Percentiles rank a stretch among this genome's conserved stretches.
These are phyloP conservation scores for Myotis planiceps DNA, from an alignment of 2,797 vertebrate genomes.

Conservation along the genomic window DNA sequence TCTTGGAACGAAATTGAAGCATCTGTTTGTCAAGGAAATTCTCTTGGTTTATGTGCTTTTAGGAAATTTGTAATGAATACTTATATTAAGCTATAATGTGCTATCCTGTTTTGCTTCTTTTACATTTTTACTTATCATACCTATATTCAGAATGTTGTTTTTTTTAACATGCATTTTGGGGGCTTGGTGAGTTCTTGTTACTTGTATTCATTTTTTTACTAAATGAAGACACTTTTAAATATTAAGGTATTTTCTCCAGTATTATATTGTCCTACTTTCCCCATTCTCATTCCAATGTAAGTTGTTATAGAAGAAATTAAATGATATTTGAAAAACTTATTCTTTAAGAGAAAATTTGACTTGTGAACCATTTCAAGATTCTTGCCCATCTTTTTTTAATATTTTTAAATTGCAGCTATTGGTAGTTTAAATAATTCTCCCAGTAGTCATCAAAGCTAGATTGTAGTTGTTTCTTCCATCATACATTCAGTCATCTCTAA, in stretches of 20 bases:
- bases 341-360: conserved; percentile 30
- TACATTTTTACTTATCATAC: conserved; percentile 9
- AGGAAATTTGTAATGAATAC: conserved; percentile 18
- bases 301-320: conserved; percentile 42
- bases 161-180: background rate
- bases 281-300: conserved; percentile 12
- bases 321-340: conserved; percentile 29
- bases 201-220: background rate
- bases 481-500: background rate
- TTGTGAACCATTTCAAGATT: conserved; percentile 16
- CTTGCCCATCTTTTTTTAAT: conserved; percentile 16
- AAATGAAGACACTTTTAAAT: conserved; percentile 12
- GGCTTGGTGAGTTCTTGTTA: background rate
- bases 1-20: background rate
- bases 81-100: background rate
- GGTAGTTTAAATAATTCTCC: conserved; percentile 18
- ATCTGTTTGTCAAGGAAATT: conserved; percentile 40
- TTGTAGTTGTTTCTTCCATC: background rate
- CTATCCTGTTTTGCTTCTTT: background rate
- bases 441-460: background rate
- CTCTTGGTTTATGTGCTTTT: conserved; percentile 16
- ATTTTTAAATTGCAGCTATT: conserved; percentile 8
- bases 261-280: conserved; percentile 17
- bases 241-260: conserved; percentile 37
- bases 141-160: conserved; percentile 18